Conservation (phyloP, 1,140 invertebrate species). For the Pseudomyrmex sp. region DNA sequence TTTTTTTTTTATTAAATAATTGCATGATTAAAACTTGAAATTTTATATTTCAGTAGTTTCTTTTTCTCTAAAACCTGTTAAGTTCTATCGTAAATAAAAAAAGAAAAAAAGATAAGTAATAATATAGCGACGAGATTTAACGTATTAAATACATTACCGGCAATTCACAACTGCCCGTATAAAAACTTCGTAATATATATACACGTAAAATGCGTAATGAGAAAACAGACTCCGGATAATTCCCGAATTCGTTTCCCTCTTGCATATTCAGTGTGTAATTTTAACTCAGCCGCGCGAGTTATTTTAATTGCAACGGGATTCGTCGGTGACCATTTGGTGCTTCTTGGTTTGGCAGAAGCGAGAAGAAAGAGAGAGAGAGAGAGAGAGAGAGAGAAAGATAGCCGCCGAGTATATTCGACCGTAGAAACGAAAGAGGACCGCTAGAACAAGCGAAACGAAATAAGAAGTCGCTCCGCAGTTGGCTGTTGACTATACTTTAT, state of each 20-base stretch:
- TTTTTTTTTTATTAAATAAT: not conserved
- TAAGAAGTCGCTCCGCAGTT: slow-evolving; percentile 25
- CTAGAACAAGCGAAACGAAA: slow-evolving; percentile 15
- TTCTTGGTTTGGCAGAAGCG: slow-evolving; percentile 7
- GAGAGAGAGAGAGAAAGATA: not conserved
- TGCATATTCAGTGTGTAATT: slow-evolving; percentile 9
- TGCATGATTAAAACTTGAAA: too few species aligned
- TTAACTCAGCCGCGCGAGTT: slow-evolving; percentile 12
- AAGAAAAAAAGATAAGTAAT: too few species aligned
- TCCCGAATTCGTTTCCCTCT: not conserved
- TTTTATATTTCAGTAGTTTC: too few species aligned
- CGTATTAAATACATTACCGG: not conserved
- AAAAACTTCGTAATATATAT: not conserved
- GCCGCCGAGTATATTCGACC: not conserved
- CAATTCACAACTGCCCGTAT: too few species aligned
- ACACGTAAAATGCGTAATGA: not conserved
- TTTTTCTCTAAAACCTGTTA: too few species aligned
- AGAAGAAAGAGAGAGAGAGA: slow-evolving; percentile 13
- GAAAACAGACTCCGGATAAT: not conserved
- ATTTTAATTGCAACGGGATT: slow-evolving; percentile 45
- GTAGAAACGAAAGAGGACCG: slow-evolving; percentile 10
- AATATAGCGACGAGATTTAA: not conserved
- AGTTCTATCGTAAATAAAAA: too few species aligned
- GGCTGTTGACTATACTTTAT: slow-evolving; percentile 33
- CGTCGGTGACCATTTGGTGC: not conserved